phyloP scores from a whole-genome alignment of 2,113 vertebrate genomes.

The Poicephalus gulielmi region DNA sequence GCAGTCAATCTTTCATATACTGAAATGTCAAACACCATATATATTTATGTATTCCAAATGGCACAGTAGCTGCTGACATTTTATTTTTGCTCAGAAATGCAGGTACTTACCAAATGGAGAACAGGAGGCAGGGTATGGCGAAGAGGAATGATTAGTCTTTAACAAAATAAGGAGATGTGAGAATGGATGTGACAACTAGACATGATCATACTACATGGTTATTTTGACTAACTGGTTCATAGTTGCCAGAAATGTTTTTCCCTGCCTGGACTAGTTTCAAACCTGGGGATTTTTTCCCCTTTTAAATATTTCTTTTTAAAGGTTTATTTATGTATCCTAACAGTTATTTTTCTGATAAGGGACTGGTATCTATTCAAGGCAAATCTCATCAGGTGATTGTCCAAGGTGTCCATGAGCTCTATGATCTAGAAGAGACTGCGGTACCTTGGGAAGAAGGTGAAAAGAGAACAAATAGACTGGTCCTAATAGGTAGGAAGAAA shows the following conservation, averaged over 20 bases:
- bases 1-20: not conserved
- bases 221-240: not conserved
- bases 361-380: conserved; percentile 86
- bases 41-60: not conserved
- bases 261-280: not conserved
- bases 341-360: conserved; percentile 77
- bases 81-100: not conserved
- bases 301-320: not conserved
- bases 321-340: conserved; percentile 25
- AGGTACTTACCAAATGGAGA: not conserved
- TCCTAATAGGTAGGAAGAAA: conserved; percentile 87
- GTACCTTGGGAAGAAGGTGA: conserved; percentile 82
- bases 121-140: not conserved
- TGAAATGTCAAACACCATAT: not conserved
- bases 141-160: not conserved
- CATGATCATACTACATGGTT: not conserved
- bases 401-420: conserved; percentile 93
- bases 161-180: not conserved
- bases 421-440: conserved; percentile 91
- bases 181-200: not conserved
- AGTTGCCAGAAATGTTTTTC: not conserved
- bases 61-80: not conserved
- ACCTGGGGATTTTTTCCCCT: not conserved
- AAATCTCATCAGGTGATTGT: conserved; percentile 89
- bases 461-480: conserved; percentile 83